Evolutionary conservation across 2,888 invertebrate species (phyloP).

Genomic region (Cryptosula pallasiana): DNA sequence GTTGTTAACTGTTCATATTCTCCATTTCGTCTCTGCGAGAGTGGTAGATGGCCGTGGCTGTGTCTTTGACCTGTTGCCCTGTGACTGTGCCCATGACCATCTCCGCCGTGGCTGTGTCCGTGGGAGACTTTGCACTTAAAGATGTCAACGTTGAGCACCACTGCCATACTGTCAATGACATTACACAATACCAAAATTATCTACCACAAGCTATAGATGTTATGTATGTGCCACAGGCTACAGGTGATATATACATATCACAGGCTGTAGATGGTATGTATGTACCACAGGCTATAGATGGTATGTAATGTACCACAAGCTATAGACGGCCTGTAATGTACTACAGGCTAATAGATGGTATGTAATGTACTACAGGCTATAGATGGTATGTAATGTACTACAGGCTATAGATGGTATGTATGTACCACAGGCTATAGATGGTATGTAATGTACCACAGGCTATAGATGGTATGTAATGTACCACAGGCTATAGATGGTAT

Average conservation of each 20-base stretch:
- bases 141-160: not conserved
- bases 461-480: no score
- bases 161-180: conserved; percentile 24
- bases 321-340: not conserved
- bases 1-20: not conserved
- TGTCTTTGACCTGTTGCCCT: not conserved
- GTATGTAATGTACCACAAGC: not conserved
- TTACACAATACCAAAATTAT: no score
- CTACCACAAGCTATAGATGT: no score
- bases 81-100: conserved; percentile 27
- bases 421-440: no score
- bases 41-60: not conserved
- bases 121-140: conserved; percentile 20
- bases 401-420: not conserved
- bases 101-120: conserved; percentile 28
- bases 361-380: no score
- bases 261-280: no score
- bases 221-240: no score
- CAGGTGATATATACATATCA: no score
- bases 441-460: no score
- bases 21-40: not conserved
- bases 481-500: no score
- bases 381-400: not conserved
- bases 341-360: no score
- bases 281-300: not conserved